These are phyloP conservation scores for Bellardia pandia DNA, from an alignment of 2,888 invertebrate genomes.

Conservation along the genomic window DNA sequence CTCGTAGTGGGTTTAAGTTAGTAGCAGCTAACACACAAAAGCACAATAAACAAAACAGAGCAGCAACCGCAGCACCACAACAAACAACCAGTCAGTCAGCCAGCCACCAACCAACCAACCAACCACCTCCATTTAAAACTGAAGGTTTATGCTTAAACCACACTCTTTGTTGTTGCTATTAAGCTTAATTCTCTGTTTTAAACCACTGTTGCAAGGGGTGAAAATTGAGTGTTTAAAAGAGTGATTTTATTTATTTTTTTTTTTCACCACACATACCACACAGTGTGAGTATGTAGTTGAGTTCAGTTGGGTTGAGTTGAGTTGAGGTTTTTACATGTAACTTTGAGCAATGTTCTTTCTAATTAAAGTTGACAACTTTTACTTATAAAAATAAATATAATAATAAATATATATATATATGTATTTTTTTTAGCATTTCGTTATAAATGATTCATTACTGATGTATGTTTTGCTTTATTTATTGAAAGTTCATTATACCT, in stretches of 20 bases:
- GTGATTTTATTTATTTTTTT: background rate
- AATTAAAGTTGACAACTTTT: conserved; percentile 69
- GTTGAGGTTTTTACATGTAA: background rate
- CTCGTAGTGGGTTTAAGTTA: conserved; percentile 6
- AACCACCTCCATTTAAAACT: conserved; percentile 54
- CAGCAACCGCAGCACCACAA: conserved; percentile 12
- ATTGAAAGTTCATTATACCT: conserved; percentile 66
- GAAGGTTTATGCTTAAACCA: conserved; percentile 63
- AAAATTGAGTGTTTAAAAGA: conserved; percentile 15
- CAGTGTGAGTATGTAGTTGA: conserved; percentile 3
- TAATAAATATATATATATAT: no score
- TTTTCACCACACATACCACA: background rate
- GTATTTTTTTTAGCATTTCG: conserved; percentile 25
- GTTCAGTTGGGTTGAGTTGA: background rate
- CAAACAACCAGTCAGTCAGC: conserved; percentile 23
- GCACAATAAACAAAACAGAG: conserved; percentile 35
- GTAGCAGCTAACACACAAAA: conserved; percentile 27
- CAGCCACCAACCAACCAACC: conserved; percentile 7
- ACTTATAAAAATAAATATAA: conserved; percentile 58
- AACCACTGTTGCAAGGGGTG: conserved; percentile 60
- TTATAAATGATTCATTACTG: conserved; percentile 55
- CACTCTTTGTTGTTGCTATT: conserved; percentile 39
- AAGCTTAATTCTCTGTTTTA: conserved; percentile 27
- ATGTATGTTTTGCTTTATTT: conserved; percentile 25
- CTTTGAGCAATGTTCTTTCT: conserved; percentile 40